Percentiles rank a stretch among this genome's conserved stretches.
phyloP scores from a whole-genome alignment of 2,888 invertebrate genomes.

The Odontomyia ornata region DNA sequence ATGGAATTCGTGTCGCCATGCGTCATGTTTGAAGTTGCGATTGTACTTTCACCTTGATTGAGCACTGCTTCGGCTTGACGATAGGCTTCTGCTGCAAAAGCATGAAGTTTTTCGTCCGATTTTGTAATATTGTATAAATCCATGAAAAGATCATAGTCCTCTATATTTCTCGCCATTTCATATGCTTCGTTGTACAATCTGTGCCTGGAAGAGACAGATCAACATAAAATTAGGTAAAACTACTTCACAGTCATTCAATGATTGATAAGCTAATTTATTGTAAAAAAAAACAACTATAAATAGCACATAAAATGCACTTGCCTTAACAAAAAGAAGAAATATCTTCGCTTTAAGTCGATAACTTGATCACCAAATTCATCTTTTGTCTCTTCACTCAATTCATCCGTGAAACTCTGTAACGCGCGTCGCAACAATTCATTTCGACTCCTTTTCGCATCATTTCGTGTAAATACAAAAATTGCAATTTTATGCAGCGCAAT shows the following conservation, averaged over 20 bases:
- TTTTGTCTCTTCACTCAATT: conserved; percentile 73
- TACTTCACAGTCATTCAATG: too few species aligned
- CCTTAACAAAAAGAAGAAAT: conserved; percentile 87
- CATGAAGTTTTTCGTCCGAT: conserved; percentile 67
- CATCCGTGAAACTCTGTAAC: conserved; percentile 80
- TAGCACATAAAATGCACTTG: conserved; percentile 61
- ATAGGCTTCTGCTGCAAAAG: conserved; percentile 76
- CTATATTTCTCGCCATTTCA: conserved; percentile 83
- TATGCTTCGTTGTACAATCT: conserved; percentile 83
- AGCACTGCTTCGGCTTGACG: conserved; percentile 70
- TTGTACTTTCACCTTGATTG: conserved; percentile 58
- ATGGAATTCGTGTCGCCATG: conserved; percentile 64
- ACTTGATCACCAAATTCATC: conserved; percentile 81
- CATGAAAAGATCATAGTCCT: conserved; percentile 86
- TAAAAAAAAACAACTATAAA: too few species aligned
- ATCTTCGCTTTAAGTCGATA: conserved; percentile 83
- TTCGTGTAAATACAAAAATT: conserved; percentile 67
- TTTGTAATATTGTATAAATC: conserved; percentile 82
- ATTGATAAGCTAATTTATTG: too few species aligned
- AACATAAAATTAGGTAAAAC: conserved; percentile 12
- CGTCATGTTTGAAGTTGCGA: conserved; percentile 57
- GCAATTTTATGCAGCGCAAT: conserved; percentile 78
- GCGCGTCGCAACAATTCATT: conserved; percentile 76
- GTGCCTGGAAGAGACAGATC: conserved; percentile 65
- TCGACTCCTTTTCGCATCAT: conserved; percentile 57